Evolutionary conservation across 2,113 vertebrate genomes (phyloP).

Genomic region (Ornithorhynchus anatinus): DNA sequence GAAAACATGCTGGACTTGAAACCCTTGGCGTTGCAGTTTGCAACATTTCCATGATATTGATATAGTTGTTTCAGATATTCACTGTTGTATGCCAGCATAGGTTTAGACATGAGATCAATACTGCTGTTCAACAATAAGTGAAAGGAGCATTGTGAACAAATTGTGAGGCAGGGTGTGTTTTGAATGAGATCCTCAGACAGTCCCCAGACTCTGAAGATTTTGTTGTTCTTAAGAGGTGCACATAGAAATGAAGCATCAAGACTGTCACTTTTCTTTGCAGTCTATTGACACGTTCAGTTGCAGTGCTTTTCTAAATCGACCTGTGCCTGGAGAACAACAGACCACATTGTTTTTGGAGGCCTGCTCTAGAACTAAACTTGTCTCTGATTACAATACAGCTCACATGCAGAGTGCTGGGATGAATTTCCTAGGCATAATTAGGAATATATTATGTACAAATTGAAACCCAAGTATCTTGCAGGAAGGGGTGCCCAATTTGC

Average conservation of each 20-base stretch:
- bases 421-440: conserved; percentile 17
- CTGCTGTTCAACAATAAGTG: conserved; percentile 51
- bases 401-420: background rate
- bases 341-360: background rate
- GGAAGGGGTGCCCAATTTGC: background rate
- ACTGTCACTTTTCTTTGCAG: conserved; percentile 24
- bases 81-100: conserved; percentile 56
- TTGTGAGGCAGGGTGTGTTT: conserved; percentile 33
- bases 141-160: conserved; percentile 49
- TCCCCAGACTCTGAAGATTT: background rate
- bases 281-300: conserved; percentile 19
- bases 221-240: conserved; percentile 28
- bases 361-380: conserved; percentile 14
- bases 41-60: conserved; percentile 39
- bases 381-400: conserved; percentile 36
- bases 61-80: conserved; percentile 45
- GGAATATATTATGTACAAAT: conserved; percentile 31
- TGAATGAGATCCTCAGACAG: conserved; percentile 12
- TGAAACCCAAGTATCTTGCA: background rate
- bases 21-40: conserved; percentile 12
- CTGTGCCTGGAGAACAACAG: conserved; percentile 16
- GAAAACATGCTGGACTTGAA: conserved; percentile 46
- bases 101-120: conserved; percentile 67
- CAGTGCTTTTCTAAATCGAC: conserved; percentile 4
- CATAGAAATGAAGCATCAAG: background rate